Evolutionary conservation across 2,797 vertebrate genomes (phyloP).

Genomic region (Holocentrus rufus): DNA sequence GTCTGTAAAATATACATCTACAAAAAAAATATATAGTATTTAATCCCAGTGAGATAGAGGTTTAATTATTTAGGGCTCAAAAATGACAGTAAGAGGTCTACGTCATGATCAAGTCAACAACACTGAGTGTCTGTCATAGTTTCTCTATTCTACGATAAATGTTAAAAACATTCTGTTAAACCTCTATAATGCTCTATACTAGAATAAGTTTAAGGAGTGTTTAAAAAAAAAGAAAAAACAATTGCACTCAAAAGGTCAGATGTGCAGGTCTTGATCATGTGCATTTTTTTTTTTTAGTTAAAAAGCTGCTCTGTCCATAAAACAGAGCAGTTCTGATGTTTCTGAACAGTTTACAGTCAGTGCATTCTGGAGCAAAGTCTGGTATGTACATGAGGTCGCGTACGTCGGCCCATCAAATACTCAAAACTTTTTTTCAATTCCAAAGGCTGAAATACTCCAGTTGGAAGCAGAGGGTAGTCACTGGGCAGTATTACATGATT

Average conservation of each 20-base stretch:
- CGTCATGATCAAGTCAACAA: conserved; percentile 54
- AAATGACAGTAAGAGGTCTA: conserved; percentile 58
- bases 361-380: conserved; percentile 44
- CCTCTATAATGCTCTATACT: conserved; percentile 41
- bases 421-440: conserved; percentile 23
- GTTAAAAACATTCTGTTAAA: conserved; percentile 55
- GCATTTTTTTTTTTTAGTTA: conserved; percentile 38
- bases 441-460: conserved; percentile 10
- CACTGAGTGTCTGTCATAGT: conserved; percentile 52
- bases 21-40: conserved; percentile 77
- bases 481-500: background rate
- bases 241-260: conserved; percentile 57
- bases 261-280: conserved; percentile 54
- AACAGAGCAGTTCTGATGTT: conserved; percentile 49
- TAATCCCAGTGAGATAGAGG: conserved; percentile 61
- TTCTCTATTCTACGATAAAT: conserved; percentile 45
- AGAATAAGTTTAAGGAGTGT: conserved; percentile 49
- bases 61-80: conserved; percentile 59
- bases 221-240: conserved; percentile 37
- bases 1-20: conserved; percentile 79
- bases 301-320: conserved; percentile 48
- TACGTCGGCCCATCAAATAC: conserved; percentile 29
- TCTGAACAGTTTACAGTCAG: conserved; percentile 54
- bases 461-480: conserved; percentile 14
- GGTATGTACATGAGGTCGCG: conserved; percentile 59